phyloP scores from a whole-genome alignment of 2,113 vertebrate genomes.

The Corynorhinus townsendii region DNA sequence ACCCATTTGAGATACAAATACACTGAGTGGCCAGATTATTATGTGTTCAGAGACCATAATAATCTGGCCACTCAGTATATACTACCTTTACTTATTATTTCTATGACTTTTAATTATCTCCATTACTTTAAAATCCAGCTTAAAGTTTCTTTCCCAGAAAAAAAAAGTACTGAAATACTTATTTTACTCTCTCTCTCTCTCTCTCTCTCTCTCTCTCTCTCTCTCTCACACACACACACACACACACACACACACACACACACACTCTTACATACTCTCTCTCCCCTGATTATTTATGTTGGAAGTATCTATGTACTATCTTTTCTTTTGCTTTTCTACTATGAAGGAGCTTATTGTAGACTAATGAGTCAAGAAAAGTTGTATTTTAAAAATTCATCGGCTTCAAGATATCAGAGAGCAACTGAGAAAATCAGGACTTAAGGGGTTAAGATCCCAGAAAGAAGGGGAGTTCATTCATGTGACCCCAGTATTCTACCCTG shows the following conservation, averaged over 20 bases:
- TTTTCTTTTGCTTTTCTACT: background rate
- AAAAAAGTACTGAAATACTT: background rate
- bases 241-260: background rate
- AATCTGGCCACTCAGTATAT: no score
- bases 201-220: no score
- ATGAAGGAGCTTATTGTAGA: background rate
- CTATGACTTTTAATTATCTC: background rate
- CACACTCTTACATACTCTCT: background rate
- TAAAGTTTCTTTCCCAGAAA: background rate
- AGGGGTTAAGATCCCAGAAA: background rate
- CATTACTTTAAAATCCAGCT: background rate
- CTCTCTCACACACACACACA: no score
- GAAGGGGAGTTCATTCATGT: background rate
- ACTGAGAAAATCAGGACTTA: background rate
- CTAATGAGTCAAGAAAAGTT: background rate
- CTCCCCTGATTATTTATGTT: background rate
- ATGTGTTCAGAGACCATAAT: no score
- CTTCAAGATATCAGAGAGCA: background rate
- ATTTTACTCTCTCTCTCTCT: no score
- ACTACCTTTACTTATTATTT: background rate
- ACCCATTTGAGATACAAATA: no score
- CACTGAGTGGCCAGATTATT: no score
- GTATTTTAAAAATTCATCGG: background rate
- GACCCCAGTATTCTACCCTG: background rate
- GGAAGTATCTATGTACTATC: background rate